Evolutionary conservation across 2,113 vertebrate species (phyloP).

Genomic region (Phylloscopus whistleri): DNA sequence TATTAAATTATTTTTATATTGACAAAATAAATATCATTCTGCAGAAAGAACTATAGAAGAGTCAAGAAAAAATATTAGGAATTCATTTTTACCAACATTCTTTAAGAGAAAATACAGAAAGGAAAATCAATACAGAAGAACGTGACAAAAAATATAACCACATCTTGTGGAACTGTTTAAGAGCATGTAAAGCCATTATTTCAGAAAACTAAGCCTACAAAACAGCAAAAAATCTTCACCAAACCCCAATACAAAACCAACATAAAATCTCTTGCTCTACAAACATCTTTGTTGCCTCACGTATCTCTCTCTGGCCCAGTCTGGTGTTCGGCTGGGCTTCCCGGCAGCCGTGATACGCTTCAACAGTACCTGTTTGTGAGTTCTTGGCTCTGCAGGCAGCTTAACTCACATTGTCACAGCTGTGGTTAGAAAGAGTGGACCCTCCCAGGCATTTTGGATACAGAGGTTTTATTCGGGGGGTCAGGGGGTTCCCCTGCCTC

Average conservation of each 20-base stretch:
- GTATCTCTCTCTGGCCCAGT: no score
- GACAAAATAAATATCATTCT: neutral
- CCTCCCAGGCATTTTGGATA: no score
- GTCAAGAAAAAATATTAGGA: neutral
- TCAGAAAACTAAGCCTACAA: neutral
- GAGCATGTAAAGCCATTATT: neutral
- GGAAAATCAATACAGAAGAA: neutral
- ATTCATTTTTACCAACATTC: neutral
- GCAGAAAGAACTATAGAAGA: neutral
- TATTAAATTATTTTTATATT: neutral
- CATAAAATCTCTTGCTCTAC: neutral
- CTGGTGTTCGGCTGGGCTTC: no score
- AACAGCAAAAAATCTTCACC: neutral
- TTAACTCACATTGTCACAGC: no score
- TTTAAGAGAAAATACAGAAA: neutral
- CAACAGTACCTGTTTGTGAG: no score
- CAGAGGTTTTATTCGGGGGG: no score
- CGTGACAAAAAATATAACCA: fast-evolving
- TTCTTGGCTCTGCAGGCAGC: no score
- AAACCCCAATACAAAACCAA: neutral
- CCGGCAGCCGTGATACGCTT: no score
- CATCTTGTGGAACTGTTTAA: neutral
- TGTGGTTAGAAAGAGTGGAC: no score
- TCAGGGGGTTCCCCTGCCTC: no score
- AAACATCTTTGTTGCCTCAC: no score